phyloP scores from a whole-genome alignment of 1,140 invertebrate genomes.

The Dendrolimus kikuchii region DNA sequence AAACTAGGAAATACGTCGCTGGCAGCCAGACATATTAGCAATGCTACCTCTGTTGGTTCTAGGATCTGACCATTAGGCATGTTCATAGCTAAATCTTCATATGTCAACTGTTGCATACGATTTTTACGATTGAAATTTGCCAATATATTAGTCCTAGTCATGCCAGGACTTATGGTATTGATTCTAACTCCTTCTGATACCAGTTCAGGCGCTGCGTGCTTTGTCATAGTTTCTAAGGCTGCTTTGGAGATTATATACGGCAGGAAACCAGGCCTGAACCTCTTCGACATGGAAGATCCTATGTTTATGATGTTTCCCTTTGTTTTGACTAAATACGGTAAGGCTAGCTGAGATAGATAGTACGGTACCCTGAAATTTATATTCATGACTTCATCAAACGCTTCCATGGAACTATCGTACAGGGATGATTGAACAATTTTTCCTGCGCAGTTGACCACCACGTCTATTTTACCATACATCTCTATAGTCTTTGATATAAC shows the following conservation, averaged over 20 bases:
- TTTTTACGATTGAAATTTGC: slow-evolving; percentile 72
- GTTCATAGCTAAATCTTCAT: slow-evolving; percentile 79
- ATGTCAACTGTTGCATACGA: slow-evolving; percentile 53
- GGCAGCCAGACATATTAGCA: slow-evolving; percentile 84
- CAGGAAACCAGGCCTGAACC: slow-evolving; percentile 23
- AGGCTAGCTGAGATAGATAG: slow-evolving; percentile 79
- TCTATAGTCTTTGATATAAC: slow-evolving; percentile 74
- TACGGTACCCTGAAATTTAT: slow-evolving; percentile 81
- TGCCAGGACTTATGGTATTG: slow-evolving; percentile 78
- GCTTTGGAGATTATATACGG: slow-evolving; percentile 20
- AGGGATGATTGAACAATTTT: slow-evolving; percentile 78
- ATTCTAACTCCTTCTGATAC: slow-evolving; percentile 74
- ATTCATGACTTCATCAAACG: slow-evolving; percentile 80
- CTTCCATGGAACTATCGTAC: slow-evolving; percentile 78
- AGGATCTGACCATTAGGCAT: slow-evolving; percentile 85
- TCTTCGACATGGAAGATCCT: slow-evolving; percentile 18
- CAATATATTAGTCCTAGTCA: slow-evolving; percentile 77
- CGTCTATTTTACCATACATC: slow-evolving; percentile 74
- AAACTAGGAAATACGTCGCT: slow-evolving; percentile 84
- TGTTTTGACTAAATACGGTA: slow-evolving; percentile 79
- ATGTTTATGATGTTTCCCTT: slow-evolving; percentile 39
- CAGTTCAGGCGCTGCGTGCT: slow-evolving; percentile 74
- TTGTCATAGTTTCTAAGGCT: slow-evolving; percentile 77
- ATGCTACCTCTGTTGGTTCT: slow-evolving; percentile 79
- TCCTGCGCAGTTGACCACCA: slow-evolving; percentile 84